Evolutionary conservation across 2,113 vertebrate species (phyloP).

Genomic region (Craseonycteris thonglongyai): DNA sequence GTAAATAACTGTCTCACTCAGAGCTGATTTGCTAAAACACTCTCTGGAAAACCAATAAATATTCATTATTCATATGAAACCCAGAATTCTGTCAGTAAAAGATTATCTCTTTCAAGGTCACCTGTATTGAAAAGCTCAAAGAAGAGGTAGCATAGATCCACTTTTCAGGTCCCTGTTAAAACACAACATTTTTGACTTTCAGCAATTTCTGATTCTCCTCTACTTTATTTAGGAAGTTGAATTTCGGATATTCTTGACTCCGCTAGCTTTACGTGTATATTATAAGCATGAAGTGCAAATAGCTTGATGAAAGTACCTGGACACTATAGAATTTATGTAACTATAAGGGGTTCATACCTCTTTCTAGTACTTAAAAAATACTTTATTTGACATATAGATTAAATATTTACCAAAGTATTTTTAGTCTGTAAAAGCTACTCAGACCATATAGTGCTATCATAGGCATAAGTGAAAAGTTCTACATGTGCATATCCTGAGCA

Average conservation of each 20-base stretch:
- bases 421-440: background rate
- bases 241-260: background rate
- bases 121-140: background rate
- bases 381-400: background rate
- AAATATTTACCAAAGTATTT: background rate
- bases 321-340: background rate
- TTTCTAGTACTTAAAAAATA: background rate
- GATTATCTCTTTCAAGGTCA: slow-evolving; percentile 58
- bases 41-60: slow-evolving; percentile 58
- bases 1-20: slow-evolving; percentile 49
- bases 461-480: background rate
- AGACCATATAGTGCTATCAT: background rate
- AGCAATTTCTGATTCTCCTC: background rate
- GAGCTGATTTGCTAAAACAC: slow-evolving; percentile 49
- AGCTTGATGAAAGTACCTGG: background rate
- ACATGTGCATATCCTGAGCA: background rate
- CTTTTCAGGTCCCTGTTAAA: background rate
- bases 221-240: background rate
- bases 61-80: slow-evolving; percentile 62
- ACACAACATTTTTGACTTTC: background rate
- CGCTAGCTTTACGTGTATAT: background rate
- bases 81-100: slow-evolving; percentile 32
- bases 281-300: background rate
- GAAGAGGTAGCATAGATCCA: background rate
- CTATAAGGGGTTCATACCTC: background rate